These are phyloP conservation scores for Xestia c-nigrum DNA, from an alignment of 2,888 invertebrate genomes.

Conservation along the genomic window DNA sequence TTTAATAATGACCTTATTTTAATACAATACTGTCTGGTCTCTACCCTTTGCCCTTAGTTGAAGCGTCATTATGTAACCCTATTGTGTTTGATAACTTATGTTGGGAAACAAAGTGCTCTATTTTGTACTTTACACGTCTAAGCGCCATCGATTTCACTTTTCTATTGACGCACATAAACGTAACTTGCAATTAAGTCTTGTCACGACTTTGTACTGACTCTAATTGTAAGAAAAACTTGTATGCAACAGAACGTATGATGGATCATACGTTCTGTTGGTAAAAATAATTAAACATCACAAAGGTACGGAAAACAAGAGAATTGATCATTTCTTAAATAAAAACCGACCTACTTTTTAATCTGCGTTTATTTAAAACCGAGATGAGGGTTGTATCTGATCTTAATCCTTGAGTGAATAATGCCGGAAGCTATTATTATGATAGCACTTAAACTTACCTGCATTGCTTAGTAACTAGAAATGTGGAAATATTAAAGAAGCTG, in stretches of 20 bases:
- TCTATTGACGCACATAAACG: slow-evolving; percentile 44
- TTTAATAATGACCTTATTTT: slow-evolving; percentile 53
- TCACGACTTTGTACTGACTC: slow-evolving; percentile 49
- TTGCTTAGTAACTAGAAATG: slow-evolving; percentile 38
- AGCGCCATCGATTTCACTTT: slow-evolving; percentile 60
- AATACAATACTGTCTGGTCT: slow-evolving; percentile 49
- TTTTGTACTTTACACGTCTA: slow-evolving; percentile 40
- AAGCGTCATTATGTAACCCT: slow-evolving; percentile 43
- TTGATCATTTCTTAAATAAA: slow-evolving; percentile 33
- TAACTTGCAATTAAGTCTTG: slow-evolving; percentile 54
- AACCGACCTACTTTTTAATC: slow-evolving; percentile 55
- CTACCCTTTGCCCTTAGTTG: slow-evolving; percentile 50
- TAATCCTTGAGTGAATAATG: slow-evolving; percentile 42
- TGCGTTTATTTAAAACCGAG: slow-evolving; percentile 47
- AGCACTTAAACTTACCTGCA: slow-evolving; percentile 32
- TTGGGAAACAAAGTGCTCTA: slow-evolving; percentile 45
- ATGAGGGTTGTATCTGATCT: slow-evolving; percentile 54
- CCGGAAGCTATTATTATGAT: slow-evolving; percentile 45
- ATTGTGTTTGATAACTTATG: slow-evolving; percentile 54
- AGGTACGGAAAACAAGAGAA: slow-evolving; percentile 40
- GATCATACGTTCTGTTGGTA: too few species aligned
- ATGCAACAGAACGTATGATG: slow-evolving; percentile 31
- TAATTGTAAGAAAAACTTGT: slow-evolving; percentile 48
- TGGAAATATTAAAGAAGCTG: slow-evolving; percentile 70
- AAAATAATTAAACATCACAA: slow-evolving; percentile 46